Evolutionary conservation across 2,797 vertebrate genomes (phyloP).

Genomic region (Brachyalestes nurse): DNA sequence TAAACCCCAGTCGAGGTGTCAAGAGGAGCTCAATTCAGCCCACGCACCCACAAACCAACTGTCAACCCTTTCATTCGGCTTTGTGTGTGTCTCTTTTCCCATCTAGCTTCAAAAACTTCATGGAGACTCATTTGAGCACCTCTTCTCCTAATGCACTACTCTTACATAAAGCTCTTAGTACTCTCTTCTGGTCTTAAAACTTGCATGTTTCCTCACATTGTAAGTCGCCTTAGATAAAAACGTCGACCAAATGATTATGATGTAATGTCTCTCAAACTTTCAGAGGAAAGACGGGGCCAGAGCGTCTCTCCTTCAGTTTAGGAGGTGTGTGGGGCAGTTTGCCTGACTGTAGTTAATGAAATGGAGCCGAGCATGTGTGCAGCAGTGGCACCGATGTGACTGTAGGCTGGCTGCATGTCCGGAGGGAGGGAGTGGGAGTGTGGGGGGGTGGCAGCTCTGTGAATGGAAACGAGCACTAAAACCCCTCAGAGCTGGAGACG

Average conservation of each 20-base stretch:
- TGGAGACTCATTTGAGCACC: too few relatives aligned
- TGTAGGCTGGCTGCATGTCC: slow-evolving; percentile 30
- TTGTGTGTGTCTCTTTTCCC: background rate
- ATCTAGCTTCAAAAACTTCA: too few relatives aligned
- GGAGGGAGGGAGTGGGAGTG: background rate
- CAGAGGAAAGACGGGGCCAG: background rate
- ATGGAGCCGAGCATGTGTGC: background rate
- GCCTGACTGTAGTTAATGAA: background rate
- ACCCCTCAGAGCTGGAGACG: slow-evolving; percentile 37
- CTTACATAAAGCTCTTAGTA: too few relatives aligned
- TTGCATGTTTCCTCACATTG: too few relatives aligned
- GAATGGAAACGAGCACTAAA: slow-evolving; percentile 74
- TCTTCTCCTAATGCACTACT: too few relatives aligned
- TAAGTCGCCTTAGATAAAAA: too few relatives aligned
- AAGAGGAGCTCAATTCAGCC: slow-evolving; percentile 23
- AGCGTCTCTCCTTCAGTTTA: background rate
- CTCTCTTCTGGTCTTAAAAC: too few relatives aligned
- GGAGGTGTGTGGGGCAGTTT: background rate
- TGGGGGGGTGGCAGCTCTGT: slow-evolving; percentile 67
- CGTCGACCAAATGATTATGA: too few relatives aligned
- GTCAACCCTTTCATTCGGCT: slow-evolving; percentile 21
- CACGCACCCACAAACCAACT: slow-evolving; percentile 12
- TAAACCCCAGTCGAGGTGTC: slow-evolving; percentile 30
- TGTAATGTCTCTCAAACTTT: background rate
- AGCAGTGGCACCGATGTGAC: slow-evolving; percentile 21